Percentiles rank a stretch among this genome's conserved stretches.
Conservation (phyloP, 2,797 vertebrate genomes). For the Perdix hodgsoniae region DNA sequence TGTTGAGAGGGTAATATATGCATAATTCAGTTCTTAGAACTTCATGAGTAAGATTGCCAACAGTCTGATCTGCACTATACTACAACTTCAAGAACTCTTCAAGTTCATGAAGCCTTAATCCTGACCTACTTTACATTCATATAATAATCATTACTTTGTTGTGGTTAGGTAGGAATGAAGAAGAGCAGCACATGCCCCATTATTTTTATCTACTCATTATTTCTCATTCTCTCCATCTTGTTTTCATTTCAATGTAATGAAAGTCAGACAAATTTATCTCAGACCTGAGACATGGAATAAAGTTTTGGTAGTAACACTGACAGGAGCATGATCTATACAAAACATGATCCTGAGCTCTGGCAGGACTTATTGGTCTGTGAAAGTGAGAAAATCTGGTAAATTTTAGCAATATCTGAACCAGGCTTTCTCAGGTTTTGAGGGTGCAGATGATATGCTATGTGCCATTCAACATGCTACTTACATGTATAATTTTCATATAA, state of each 20-base stretch:
- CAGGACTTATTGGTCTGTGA: neutral
- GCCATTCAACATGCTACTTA: accelerated
- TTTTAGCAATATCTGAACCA: neutral
- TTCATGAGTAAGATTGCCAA: neutral
- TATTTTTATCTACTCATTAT: neutral
- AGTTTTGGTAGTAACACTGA: neutral
- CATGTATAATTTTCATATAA: neutral
- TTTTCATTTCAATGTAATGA: neutral
- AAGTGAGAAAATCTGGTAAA: neutral
- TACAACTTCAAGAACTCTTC: neutral
- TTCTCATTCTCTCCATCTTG: neutral
- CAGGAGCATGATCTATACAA: neutral
- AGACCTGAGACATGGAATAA: neutral
- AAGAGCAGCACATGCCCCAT: neutral
- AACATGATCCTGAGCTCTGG: neutral
- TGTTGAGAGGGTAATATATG: neutral
- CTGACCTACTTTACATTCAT: neutral
- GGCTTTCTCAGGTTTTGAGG: neutral
- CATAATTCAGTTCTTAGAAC: neutral
- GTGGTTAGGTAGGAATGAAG: neutral
- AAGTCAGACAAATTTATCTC: neutral
- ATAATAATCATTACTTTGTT: neutral
- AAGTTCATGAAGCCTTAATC: neutral
- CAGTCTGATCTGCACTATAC: neutral
- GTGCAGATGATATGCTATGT: accelerated